Evolutionary conservation across 2,113 vertebrate species (phyloP).

Genomic region (Oncorhynchus clarkii): DNA sequence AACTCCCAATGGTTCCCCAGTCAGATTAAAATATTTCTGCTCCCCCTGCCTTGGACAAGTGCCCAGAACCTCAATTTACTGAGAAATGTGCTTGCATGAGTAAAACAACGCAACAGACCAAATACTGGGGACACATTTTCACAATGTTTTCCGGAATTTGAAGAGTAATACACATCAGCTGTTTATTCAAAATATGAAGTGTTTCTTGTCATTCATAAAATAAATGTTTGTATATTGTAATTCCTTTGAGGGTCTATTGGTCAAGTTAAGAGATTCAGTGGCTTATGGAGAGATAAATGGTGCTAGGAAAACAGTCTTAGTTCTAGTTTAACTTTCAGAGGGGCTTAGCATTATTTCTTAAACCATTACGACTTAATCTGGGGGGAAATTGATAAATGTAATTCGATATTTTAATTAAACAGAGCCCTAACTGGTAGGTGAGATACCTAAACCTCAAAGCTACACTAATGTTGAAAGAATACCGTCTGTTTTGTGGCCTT

Average conservation of each 20-base stretch:
- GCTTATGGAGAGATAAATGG: not conserved
- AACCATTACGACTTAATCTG: too few species aligned
- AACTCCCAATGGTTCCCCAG: constrained; percentile 12
- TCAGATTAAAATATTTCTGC: constrained; percentile 39
- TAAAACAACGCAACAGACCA: constrained; percentile 19
- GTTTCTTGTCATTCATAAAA: too few species aligned
- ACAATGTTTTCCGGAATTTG: too few species aligned
- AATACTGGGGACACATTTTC: constrained; percentile 14
- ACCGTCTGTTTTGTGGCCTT: not conserved
- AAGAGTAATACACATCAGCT: too few species aligned
- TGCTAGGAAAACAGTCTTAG: not conserved
- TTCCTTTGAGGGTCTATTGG: not conserved
- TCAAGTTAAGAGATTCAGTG: not conserved
- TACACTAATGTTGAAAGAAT: too few species aligned
- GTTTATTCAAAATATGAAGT: too few species aligned
- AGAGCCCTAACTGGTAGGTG: too few species aligned
- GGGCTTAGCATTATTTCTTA: too few species aligned
- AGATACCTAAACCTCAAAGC: too few species aligned
- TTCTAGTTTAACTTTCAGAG: not conserved
- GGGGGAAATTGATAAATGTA: too few species aligned
- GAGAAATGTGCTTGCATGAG: constrained; percentile 24
- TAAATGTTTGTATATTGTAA: not conserved
- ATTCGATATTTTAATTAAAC: too few species aligned
- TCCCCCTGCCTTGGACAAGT: constrained; percentile 17
- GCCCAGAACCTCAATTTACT: constrained; percentile 24